A percentile compares a stretch with the other conserved stretches of the same genome.
Conservation (phyloP, 2,797 vertebrate species). For the Leptatherina wallacei region DNA sequence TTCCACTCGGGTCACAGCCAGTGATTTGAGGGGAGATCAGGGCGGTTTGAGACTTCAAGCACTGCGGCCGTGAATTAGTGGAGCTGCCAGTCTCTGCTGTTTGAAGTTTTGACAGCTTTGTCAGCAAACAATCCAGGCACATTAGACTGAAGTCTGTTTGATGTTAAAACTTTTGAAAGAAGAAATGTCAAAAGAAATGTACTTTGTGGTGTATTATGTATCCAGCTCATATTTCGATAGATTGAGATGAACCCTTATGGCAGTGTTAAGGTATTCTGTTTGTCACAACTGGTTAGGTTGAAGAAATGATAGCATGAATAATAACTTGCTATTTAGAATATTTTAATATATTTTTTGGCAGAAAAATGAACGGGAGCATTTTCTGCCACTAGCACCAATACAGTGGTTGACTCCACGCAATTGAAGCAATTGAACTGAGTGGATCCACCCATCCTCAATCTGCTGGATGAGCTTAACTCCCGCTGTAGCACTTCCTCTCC, state of each 20-base stretch:
- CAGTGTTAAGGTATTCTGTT: slow-evolving; percentile 46
- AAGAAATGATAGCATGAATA: slow-evolving; percentile 55
- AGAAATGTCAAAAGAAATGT: slow-evolving; percentile 63
- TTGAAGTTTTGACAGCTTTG: slow-evolving; percentile 83
- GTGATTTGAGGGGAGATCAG: slow-evolving; percentile 75
- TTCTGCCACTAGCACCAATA: slow-evolving; percentile 37
- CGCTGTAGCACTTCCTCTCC: slow-evolving; percentile 70
- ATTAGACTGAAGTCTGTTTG: slow-evolving; percentile 78
- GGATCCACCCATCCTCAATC: slow-evolving; percentile 81
- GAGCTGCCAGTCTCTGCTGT: slow-evolving; percentile 74
- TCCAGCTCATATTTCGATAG: slow-evolving; percentile 54
- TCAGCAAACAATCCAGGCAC: slow-evolving; percentile 78
- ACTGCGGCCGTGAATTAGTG: slow-evolving; percentile 53
- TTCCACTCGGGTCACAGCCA: slow-evolving; percentile 70
- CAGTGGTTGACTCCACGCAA: slow-evolving; percentile 48
- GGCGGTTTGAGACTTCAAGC: slow-evolving; percentile 75
- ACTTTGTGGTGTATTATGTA: slow-evolving; percentile 49
- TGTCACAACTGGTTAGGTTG: slow-evolving; percentile 71
- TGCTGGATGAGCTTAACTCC: slow-evolving; percentile 69
- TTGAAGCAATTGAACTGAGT: slow-evolving; percentile 62
- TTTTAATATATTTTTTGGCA: slow-evolving; percentile 47
- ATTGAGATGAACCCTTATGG: slow-evolving; percentile 48
- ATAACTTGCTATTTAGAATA: slow-evolving; percentile 60
- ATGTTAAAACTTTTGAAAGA: slow-evolving; percentile 67
- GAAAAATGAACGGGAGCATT: slow-evolving; percentile 44